Evolutionary conservation across 2,888 invertebrate genomes (phyloP).

Genomic region (Dione vanillae): DNA sequence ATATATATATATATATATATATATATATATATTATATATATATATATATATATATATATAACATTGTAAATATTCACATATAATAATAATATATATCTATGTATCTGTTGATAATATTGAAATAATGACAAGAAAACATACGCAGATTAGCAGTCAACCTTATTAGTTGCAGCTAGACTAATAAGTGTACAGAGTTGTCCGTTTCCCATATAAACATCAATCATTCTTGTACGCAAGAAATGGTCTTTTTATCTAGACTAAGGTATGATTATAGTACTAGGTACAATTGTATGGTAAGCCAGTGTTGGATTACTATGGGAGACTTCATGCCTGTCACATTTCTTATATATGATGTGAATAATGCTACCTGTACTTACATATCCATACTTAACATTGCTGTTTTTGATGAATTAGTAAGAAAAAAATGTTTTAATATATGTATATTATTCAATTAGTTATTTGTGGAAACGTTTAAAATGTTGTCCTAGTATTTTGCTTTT

Average conservation of each 20-base stretch:
- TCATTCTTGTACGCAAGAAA: conserved; percentile 40
- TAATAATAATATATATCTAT: too few relatives aligned
- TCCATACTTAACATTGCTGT: neutral
- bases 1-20: neutral
- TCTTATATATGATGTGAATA: conserved; percentile 9
- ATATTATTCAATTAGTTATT: neutral
- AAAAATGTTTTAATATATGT: neutral
- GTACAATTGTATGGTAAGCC: conserved; percentile 25
- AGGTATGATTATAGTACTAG: conserved; percentile 32
- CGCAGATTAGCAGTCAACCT: neutral
- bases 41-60: neutral
- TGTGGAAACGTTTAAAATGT: too few relatives aligned
- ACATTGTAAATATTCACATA: too few relatives aligned
- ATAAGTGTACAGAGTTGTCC: conserved; percentile 10
- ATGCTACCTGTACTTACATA: neutral
- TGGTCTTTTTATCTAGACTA: conserved; percentile 40
- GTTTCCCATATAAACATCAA: conserved; percentile 35
- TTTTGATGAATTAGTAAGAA: neutral
- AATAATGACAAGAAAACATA: neutral
- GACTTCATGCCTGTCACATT: conserved; percentile 28
- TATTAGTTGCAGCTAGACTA: conserved; percentile 5
- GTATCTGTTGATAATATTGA: neutral
- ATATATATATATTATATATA: neutral
- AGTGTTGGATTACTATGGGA: conserved; percentile 23
- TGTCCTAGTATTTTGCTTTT: too few relatives aligned